Conservation (phyloP, 2,888 invertebrate genomes). For the Slavum lentiscoides region DNA sequence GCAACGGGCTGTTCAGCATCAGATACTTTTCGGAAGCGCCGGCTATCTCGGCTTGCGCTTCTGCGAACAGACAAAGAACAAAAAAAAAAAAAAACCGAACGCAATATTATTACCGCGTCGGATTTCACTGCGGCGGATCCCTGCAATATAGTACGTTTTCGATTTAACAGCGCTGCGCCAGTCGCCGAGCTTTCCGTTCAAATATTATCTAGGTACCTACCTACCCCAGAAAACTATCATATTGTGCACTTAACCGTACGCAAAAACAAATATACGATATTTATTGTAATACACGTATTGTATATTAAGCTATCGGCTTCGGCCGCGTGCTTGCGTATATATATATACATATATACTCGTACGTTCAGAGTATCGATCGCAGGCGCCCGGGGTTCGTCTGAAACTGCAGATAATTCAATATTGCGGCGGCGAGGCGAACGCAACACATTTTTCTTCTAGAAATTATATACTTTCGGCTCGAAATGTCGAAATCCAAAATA, state of each 20-base stretch:
- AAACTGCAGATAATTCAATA: neutral
- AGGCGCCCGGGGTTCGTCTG: neutral
- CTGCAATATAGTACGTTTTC: neutral
- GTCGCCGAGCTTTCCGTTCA: neutral
- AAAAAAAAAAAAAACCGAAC: neutral
- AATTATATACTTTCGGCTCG: neutral
- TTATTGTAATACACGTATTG: no score
- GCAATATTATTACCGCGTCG: neutral
- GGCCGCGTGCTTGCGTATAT: no score
- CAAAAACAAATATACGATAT: neutral
- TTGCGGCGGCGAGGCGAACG: neutral
- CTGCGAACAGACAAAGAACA: constrained; percentile 61
- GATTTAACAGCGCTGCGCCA: neutral
- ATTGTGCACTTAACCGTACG: neutral
- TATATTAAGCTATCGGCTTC: no score
- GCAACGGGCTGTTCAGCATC: constrained; percentile 81
- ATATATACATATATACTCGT: neutral
- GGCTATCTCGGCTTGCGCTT: constrained; percentile 83
- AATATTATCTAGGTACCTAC: no score
- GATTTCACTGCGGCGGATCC: neutral
- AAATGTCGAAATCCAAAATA: constrained; percentile 15
- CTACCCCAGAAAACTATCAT: neutral
- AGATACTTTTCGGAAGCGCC: constrained; percentile 85
- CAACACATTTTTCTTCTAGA: neutral
- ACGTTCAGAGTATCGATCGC: neutral